Conservation (phyloP, 2,113 vertebrate species). For the Lepus europaeus region DNA sequence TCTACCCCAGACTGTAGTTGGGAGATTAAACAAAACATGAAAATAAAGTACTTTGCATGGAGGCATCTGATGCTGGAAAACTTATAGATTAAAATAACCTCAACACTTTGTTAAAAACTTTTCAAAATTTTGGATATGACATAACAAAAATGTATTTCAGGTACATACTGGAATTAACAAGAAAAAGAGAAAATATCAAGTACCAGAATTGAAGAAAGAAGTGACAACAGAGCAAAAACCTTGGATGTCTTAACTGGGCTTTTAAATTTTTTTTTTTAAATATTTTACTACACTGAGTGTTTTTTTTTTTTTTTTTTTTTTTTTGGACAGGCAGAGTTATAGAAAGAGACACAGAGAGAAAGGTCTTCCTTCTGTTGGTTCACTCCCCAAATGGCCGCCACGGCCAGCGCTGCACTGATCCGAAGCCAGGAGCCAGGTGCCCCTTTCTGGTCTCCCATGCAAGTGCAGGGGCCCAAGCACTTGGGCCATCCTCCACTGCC, state of each 20-base stretch:
- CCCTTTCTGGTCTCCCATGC: no score
- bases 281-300: no score
- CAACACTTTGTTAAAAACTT: neutral
- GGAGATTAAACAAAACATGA: constrained; percentile 8
- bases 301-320: no score
- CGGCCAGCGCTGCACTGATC: no score
- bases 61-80: constrained; percentile 31
- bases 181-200: constrained; percentile 50
- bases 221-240: neutral
- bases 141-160: constrained; percentile 35
- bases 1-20: neutral
- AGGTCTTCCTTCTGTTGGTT: no score
- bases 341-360: no score
- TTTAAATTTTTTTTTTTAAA: neutral
- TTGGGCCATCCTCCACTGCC: no score
- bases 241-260: neutral
- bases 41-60: neutral
- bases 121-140: constrained; percentile 17
- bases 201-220: constrained; percentile 18
- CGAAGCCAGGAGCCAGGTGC: no score
- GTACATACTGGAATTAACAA: neutral
- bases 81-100: neutral
- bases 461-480: no score
- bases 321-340: no score
- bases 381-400: no score